phyloP scores from a whole-genome alignment of 2,888 invertebrate genomes.

The Phoenoteleia sp. region DNA sequence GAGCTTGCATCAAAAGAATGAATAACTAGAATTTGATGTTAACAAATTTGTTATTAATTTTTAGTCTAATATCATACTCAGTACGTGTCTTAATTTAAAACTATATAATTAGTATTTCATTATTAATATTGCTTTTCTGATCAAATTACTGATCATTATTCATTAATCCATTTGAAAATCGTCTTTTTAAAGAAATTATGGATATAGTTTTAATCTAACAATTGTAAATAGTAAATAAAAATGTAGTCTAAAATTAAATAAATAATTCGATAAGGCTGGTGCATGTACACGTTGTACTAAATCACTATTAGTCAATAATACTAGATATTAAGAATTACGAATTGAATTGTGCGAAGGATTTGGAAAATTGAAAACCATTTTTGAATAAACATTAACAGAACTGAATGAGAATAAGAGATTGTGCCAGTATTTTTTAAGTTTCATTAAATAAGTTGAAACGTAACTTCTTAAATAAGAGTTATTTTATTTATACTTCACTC shows the following conservation, averaged over 20 bases:
- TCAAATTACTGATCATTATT: too few relatives aligned
- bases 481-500: not conserved
- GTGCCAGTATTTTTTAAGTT: constrained; percentile 35
- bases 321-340: constrained; percentile 28
- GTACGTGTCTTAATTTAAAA: not conserved
- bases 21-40: not conserved
- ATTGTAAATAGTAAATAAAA: constrained; percentile 27
- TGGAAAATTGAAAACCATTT: constrained; percentile 15
- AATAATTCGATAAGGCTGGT: constrained; percentile 40
- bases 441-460: too few relatives aligned
- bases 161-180: too few relatives aligned
- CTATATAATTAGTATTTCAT: not conserved
- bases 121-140: not conserved
- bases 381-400: constrained; percentile 2
- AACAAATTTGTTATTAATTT: not conserved
- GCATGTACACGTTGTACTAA: constrained; percentile 26
- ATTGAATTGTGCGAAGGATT: constrained; percentile 34
- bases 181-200: too few relatives aligned
- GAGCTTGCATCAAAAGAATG: not conserved
- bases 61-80: not conserved
- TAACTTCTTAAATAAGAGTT: too few relatives aligned
- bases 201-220: not conserved
- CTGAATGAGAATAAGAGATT: constrained; percentile 47
- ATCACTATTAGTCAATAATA: constrained; percentile 58
- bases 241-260: constrained; percentile 4